Evolutionary conservation across 2,888 invertebrate species (phyloP).

Genomic region (Lymantria dispar): DNA sequence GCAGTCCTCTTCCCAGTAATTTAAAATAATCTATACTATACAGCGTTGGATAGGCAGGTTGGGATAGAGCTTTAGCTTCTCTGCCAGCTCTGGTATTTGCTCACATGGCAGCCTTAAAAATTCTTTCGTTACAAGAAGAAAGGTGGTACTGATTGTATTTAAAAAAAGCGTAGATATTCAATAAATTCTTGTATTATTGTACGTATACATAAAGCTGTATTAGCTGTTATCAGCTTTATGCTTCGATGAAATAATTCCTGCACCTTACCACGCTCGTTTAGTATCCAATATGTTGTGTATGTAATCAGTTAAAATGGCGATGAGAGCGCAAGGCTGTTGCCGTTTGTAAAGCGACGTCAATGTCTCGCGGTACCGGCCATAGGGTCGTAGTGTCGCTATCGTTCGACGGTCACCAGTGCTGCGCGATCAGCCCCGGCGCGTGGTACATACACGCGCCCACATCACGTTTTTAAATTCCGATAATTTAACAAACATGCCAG

Average conservation of each 20-base stretch:
- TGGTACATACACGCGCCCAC: constrained; percentile 57
- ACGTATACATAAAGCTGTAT: constrained; percentile 18
- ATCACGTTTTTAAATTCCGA: constrained; percentile 39
- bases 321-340: constrained; percentile 21
- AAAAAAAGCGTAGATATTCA: no score
- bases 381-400: constrained; percentile 76
- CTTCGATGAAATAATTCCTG: constrained; percentile 44
- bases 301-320: constrained; percentile 20
- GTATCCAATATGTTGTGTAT: constrained; percentile 16
- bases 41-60: no score
- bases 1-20: no score
- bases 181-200: no score
- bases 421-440: constrained; percentile 69
- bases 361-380: constrained; percentile 62
- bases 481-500: constrained; percentile 59
- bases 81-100: no score
- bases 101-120: no score
- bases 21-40: no score
- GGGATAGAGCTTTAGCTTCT: no score
- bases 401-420: constrained; percentile 75
- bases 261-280: constrained; percentile 43
- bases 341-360: constrained; percentile 38
- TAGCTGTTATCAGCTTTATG: constrained; percentile 58
- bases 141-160: no score
- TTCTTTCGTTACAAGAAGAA: no score